A percentile compares a stretch with the other conserved stretches of the same genome.
These are phyloP conservation scores for Nematostella vectensis DNA, from an alignment of 92 coral and sea anemone genomes.

Conservation along the genomic window DNA sequence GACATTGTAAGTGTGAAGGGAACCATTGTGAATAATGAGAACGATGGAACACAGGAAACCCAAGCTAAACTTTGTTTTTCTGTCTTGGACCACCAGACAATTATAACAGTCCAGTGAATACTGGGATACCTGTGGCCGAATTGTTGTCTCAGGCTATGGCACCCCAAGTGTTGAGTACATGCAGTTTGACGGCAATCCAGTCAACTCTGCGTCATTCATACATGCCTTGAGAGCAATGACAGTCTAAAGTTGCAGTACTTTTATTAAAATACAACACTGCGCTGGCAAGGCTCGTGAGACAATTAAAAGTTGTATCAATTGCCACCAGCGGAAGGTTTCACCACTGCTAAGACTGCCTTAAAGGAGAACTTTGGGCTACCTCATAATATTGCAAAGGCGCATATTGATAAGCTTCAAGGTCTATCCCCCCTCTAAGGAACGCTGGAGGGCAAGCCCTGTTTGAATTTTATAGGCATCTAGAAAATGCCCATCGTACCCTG, in stretches of 20 bases:
- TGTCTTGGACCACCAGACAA: too few relatives aligned
- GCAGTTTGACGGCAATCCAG: too few relatives aligned
- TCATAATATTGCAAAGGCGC: conserved; percentile 52
- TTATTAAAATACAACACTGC: conserved; percentile 68
- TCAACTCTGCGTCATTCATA: conserved; percentile 42
- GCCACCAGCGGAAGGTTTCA: conserved; percentile 36
- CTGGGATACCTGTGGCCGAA: too few relatives aligned
- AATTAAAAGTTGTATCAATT: conserved; percentile 49
- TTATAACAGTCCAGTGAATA: too few relatives aligned
- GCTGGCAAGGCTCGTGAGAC: conserved; percentile 57
- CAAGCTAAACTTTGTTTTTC: too few relatives aligned
- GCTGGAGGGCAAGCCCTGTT: conserved; percentile 40
- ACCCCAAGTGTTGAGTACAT: too few relatives aligned
- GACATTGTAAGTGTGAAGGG: too few relatives aligned
- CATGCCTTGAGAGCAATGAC: conserved; percentile 15
- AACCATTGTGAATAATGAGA: too few relatives aligned
- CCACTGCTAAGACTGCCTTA: conserved; percentile 40
- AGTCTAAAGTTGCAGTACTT: conserved; percentile 35
- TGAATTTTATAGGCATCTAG: conserved; percentile 42
- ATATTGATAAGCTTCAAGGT: conserved; percentile 36
- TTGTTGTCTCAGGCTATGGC: too few relatives aligned
- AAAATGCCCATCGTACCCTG: conserved; percentile 47
- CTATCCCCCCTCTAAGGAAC: conserved; percentile 34
- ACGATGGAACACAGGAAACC: too few relatives aligned
- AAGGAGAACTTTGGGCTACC: too few relatives aligned